Evolutionary conservation across 2,113 vertebrate species (phyloP), one percentile per base, ranked within the genome.

Genomic region (Oceanites oceanicus): DNA sequence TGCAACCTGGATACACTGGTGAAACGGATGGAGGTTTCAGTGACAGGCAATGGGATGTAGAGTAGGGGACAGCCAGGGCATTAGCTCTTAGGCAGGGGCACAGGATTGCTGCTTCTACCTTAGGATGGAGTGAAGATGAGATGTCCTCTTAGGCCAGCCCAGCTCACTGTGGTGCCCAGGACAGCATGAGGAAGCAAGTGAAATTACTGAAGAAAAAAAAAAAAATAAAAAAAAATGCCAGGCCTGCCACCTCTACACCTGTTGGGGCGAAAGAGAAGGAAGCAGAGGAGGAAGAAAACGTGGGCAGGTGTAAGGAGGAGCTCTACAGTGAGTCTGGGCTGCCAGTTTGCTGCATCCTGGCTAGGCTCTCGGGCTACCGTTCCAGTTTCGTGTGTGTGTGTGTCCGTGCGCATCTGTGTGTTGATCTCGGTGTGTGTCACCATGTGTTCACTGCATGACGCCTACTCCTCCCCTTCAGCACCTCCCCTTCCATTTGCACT

Each of bases 31-130:
- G 3, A 3, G 8, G 34, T 6, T 8, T 4, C 23, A 5, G 78
- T 0, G 90, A 19, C 49, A 20, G 53, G 72, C 36, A 16, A 0
- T 0, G 30, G 77, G 63, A 1, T 5, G 25, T 0, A 19, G 38
- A 25, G 77, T 3, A 38, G 81, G 65, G 52, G n/a, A 19, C 52
- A 29, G 70, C 1, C 2, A 7, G 45, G 81, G 70, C 17, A 4
- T 34, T 9, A 1, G 0, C 16, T 9, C 15, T 2, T 6, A 10
- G 73, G 29, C 44, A 32, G 78, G 49, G 63, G 25, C 47, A 18
- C 15, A 8, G 72, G 20, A 9, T 6, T 59, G 55, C 45, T 61
- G 76, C 20, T 29, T 16, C 86, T 29, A 2, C 18, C 56, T 27
- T 5, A 1, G 86, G 79, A 5, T 20, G 70, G 30, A 8, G 13